Percentiles rank a stretch among this genome's conserved stretches.
Evolutionary conservation across 2,888 invertebrate species (phyloP).

Genomic region (Apodemia mormo): DNA sequence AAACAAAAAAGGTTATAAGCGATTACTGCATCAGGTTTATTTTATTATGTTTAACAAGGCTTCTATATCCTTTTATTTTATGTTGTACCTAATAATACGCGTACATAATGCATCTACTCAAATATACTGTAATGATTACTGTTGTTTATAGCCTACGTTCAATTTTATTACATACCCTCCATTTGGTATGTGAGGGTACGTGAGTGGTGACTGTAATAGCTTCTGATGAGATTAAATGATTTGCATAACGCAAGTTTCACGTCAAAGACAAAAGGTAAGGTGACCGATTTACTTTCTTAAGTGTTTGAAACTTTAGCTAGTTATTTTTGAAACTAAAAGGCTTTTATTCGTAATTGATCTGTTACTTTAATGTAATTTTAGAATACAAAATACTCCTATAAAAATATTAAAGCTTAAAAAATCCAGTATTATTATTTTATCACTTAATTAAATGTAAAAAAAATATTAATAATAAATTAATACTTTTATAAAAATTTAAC

Average conservation of each 20-base stretch:
- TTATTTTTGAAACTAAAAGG: too few species aligned
- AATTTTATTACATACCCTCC: conserved; percentile 5
- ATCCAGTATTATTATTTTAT: too few species aligned
- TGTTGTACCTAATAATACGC: neutral
- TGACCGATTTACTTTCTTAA: neutral
- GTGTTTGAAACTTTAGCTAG: too few species aligned
- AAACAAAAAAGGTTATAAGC: too few species aligned
- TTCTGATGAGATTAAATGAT: conserved; percentile 9
- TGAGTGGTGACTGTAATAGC: neutral
- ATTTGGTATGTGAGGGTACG: conserved; percentile 1
- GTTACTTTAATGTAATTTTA: too few species aligned
- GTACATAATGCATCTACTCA: neutral
- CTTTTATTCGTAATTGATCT: too few species aligned
- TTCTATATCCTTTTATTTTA: neutral
- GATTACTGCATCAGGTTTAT: too few species aligned
- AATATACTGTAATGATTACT: conserved; percentile 7
- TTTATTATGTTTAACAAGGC: neutral
- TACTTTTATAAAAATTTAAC: too few species aligned
- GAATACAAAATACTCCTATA: too few species aligned
- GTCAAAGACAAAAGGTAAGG: neutral
- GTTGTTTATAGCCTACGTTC: conserved; percentile 7
- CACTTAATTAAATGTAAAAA: too few species aligned
- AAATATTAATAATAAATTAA: too few species aligned
- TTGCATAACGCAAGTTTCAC: conserved; percentile 1
- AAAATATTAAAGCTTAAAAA: too few species aligned